Conservation (phyloP, 2,797 vertebrate genomes). For the Platalea minor region DNA sequence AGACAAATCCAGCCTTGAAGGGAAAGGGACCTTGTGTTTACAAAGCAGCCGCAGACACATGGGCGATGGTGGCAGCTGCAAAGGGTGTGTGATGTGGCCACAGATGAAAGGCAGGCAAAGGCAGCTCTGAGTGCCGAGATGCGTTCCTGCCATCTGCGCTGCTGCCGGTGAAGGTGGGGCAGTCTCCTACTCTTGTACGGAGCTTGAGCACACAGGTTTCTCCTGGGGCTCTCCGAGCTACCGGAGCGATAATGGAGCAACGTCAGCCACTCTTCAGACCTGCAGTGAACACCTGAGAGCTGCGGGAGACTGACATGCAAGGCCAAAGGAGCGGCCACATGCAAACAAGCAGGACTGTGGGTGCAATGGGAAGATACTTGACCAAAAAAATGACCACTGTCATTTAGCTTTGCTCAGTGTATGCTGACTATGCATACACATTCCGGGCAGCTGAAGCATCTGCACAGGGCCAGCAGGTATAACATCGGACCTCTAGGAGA, state of each 20-base stretch:
- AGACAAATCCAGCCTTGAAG: not conserved
- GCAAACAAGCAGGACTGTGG: not conserved
- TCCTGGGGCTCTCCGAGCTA: not conserved
- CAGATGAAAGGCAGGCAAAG: not conserved
- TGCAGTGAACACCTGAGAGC: not conserved
- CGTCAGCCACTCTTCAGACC: not conserved
- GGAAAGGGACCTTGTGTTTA: not conserved
- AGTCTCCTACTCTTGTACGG: not conserved
- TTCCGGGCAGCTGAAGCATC: not conserved
- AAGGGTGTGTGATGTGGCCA: not conserved
- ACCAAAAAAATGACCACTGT: not conserved
- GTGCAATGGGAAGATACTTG: not conserved
- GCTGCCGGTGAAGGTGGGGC: not conserved
- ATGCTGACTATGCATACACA: rapidly evolving
- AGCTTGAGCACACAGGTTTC: not conserved
- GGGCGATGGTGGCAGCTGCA: not conserved
- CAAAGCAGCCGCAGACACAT: not conserved
- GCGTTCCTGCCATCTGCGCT: not conserved
- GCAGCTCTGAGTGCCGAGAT: not conserved
- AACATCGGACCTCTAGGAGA: not conserved
- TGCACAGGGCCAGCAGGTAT: not conserved
- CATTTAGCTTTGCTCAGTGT: not conserved
- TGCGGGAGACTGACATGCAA: not conserved
- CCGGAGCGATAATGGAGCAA: not conserved
- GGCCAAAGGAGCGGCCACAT: not conserved